A percentile compares a stretch with the other conserved stretches of the same genome.
Evolutionary conservation across 2,113 vertebrate genomes (phyloP).

Genomic region (Mixornis gularis): DNA sequence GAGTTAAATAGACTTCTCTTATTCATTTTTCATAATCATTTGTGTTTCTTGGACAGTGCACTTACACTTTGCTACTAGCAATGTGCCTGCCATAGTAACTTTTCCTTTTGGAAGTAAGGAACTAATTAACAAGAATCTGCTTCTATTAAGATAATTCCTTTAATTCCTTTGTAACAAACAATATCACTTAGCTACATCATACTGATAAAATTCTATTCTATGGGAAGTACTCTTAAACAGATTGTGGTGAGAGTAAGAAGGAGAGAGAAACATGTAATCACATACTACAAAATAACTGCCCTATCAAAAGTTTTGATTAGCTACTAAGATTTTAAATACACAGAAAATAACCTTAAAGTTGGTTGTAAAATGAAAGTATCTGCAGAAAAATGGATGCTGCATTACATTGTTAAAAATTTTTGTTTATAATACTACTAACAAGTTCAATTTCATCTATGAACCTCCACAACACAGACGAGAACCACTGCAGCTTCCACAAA

Average conservation of each 20-base stretch:
- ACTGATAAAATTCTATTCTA: not conserved
- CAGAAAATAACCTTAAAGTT: not conserved
- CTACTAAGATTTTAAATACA: not conserved
- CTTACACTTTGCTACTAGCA: conserved; percentile 30
- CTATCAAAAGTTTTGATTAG: not conserved
- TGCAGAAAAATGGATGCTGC: not conserved
- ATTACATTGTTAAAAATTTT: not conserved
- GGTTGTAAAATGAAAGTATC: not conserved
- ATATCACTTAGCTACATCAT: not conserved
- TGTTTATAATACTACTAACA: not conserved
- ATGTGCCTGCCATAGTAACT: conserved; percentile 15
- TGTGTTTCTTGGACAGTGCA: conserved; percentile 49
- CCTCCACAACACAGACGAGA: not conserved
- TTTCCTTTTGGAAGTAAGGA: conserved; percentile 33
- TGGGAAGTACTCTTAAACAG: not conserved
- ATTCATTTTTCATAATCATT: conserved; percentile 57
- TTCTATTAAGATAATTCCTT: not conserved
- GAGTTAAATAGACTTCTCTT: conserved; percentile 35
- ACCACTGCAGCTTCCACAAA: not conserved
- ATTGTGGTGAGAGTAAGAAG: not conserved
- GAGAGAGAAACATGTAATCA: not conserved
- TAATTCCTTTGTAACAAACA: not conserved
- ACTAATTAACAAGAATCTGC: conserved; percentile 36
- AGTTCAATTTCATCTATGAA: not conserved
- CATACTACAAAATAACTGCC: not conserved